Base-by-base conservation (phyloP, 2,113 vertebrate species). In the Cyanistes caeruleus region DNA sequence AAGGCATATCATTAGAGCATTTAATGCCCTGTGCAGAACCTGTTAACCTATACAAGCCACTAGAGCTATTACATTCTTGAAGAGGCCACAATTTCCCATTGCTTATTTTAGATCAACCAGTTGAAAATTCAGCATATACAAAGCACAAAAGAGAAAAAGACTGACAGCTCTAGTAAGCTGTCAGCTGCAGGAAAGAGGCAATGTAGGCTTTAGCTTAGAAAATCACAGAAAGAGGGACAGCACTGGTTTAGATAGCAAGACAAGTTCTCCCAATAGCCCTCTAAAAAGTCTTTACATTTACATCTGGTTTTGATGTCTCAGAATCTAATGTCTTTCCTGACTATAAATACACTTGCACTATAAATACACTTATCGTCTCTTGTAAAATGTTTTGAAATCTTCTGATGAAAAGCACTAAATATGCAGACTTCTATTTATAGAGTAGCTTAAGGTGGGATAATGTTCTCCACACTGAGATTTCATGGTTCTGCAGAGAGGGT, bases 311-410 rank as follows among this genome's bases (percentile, higher is more conserved):
- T 91, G 74, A 82, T 87, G 84, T 82, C 53, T 92, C 70, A 43
- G 72, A 92, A 90, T 65, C 63, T 70, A 83, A 77, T 87, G 41
- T 68, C 67, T 94, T 96, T 80, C 51, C 62, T 69, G 70, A 39
- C 81, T 96, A 80, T 89, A 95, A 95, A 95, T 94, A 93, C 9
- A 43, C n/a, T 85, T 85, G 22, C 37, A 37, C 87, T 96, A 93
- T 93, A 95, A 95, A 95, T 94, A 95, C 43, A 68, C 53, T 81
- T 84, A 68, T 69, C 37, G 5, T 68, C 23, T 37, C 69, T 64
- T 60, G 35, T 74, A 86, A 93, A 95, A 86, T 84, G 80, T 68
- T 96, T 95, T 93, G 70, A 94, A 93, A 85, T 88, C 58, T 85
- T 94, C 35, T 84, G 81, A 93, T 84, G 89, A 85, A 85, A 95